Evolutionary conservation across 2,113 vertebrate species (phyloP), one percentile per base, ranked within the genome.

Genomic region (Lagopus muta): DNA sequence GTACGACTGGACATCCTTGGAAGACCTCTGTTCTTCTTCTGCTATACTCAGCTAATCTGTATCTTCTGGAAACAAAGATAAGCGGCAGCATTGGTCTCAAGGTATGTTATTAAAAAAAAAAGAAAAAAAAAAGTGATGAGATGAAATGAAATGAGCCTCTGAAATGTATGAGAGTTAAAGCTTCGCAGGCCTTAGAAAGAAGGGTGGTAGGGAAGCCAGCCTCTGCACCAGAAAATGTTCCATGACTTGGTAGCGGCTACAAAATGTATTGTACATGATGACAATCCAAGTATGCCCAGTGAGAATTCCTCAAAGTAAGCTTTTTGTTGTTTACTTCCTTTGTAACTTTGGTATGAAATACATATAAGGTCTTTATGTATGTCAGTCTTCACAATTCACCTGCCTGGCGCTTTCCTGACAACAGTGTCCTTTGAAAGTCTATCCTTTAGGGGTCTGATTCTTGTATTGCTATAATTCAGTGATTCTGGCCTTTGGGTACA

Each of bases 101-200:
- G 93, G 91, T 96, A 92, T 5, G 80, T 66, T n/a, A 70, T 25
- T 14, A 78, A 74, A 22, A 90, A 27, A 52, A 25, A 50, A 86
- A 18, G 75, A 36, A 36, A 36, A 38, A 48, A 15, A 65, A 66
- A 71, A 58, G 3, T 72, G 4, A 27, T 5, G 47, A 67, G 13
- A 18, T 52, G 4, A 57, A 74, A 85, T 54, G 52, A 54, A 54
- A 54, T 54, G 52, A 80, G 6, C 27, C 86, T 60, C 42, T 54
- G 21, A 54, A 64, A 88, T 25, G 4, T 32, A 34, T 16, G 32
- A 60, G 38, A 83, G 28, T 78, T n/a, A 80, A 79, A 40, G 10
- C 25, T 92, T 73, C 85, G 27, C 42, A 67, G 25, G 55, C 24
- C 38, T 74, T 34, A 71, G 81, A 91, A 32, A 11, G 3, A 16